Evolutionary conservation across 2,888 invertebrate species (phyloP), one percentile per base, ranked within the genome.

Genomic region (Eristalis intricaria): DNA sequence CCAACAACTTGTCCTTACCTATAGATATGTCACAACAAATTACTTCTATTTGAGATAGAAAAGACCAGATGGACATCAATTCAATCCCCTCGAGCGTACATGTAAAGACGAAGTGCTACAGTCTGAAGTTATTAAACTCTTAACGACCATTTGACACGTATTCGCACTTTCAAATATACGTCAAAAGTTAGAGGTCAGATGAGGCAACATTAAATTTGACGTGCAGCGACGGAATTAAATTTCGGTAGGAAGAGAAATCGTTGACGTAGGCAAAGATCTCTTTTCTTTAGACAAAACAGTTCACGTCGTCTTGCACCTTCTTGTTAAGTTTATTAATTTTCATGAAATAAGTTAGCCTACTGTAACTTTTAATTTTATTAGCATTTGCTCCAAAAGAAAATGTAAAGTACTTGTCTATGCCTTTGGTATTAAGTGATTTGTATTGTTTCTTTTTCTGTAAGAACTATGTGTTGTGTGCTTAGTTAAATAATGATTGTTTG

Each of bases 401-500:
- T 60, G 23, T 23, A 60, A 60, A 11, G 60, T 60, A n/a, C 15
- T 13, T 60, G 50, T 50, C 19, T 50, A 50, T 50, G n/a, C 50
- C 50, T 50, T 50, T 50, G 50, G 50, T 50, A 50, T 50, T 50
- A 60, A 60, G 26, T 26, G 60, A 60, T 13, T 60, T 60, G 23
- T 60, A 60, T 26, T 56, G 56, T 56, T 70, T 50, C 11, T 50
- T 32, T 73, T 73, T 43, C 65, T 71, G 43, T 82, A 86, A 83
- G 61, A 61, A 65, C 56, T 68, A 58, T 68, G 19, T 77, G 38
- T 76, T 80, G 65, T 85, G 68, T 77, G 56, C 60, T 50, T 73
- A 23, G 38, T 64, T 38, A 65, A 63, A 73, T 73, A 78, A 38
- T 56, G 43, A 77, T 58, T 70, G 35, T 66, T 73, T 76, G 50